Evolutionary conservation across 2,797 vertebrate genomes (phyloP).

Genomic region (Myoxocephalus aenaeus): DNA sequence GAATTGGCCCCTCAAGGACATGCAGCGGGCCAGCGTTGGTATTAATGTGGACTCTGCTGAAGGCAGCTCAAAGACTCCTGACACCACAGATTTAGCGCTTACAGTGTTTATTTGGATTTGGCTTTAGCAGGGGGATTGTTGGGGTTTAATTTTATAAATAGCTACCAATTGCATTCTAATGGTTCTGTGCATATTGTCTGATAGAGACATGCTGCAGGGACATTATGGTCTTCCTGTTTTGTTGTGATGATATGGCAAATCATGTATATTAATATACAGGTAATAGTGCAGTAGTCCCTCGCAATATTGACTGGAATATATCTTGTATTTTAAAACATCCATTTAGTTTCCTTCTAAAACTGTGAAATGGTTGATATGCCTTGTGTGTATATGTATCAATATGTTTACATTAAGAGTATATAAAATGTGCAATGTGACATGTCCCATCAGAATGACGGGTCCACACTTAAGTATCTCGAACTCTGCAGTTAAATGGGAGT

Average conservation of each 20-base stretch:
- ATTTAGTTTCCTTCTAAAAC: background rate
- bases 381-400: background rate
- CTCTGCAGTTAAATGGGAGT: background rate
- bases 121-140: constrained; percentile 50
- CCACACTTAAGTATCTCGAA: background rate
- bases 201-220: constrained; percentile 6
- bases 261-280: background rate
- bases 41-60: constrained; percentile 70
- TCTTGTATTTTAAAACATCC: background rate
- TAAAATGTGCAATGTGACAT: background rate
- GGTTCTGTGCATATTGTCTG: constrained; percentile 41
- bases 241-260: constrained; percentile 16
- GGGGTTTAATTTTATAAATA: constrained; percentile 59
- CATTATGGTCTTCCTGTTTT: background rate
- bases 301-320: background rate
- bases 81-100: constrained; percentile 68
- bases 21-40: constrained; percentile 58
- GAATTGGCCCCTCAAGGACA: constrained; percentile 80
- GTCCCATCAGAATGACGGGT: background rate
- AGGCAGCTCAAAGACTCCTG: constrained; percentile 72
- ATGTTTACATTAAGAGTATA: background rate
- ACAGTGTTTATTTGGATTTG: constrained; percentile 69
- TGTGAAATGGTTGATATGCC: background rate
- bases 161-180: constrained; percentile 54
- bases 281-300: background rate